These are phyloP conservation scores for Bovichtus variegatus DNA, from an alignment of 2,797 vertebrate species.

Conservation along the genomic window DNA sequence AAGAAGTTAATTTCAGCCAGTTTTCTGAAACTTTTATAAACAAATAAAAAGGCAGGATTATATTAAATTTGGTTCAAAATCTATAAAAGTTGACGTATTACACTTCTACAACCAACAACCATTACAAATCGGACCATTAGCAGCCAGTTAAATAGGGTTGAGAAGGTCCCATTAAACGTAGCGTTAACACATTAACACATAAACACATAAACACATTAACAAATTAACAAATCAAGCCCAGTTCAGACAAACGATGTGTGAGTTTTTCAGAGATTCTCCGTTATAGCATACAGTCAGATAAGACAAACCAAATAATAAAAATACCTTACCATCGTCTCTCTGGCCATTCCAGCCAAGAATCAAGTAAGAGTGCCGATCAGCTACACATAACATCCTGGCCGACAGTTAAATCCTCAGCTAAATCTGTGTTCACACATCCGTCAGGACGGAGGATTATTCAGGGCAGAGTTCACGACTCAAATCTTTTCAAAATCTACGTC, in stretches of 20 bases:
- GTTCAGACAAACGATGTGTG: background rate
- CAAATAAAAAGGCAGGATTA: background rate
- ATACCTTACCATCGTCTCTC: constrained; percentile 86
- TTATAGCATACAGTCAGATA: fast-evolving
- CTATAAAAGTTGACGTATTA: background rate
- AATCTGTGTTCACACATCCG: constrained; percentile 73
- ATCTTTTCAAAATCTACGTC: constrained; percentile 15
- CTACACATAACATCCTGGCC: constrained; percentile 41
- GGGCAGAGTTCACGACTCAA: constrained; percentile 57
- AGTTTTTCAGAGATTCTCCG: background rate
- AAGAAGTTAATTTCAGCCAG: background rate
- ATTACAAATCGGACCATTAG: background rate
- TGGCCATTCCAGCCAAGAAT: constrained; percentile 82
- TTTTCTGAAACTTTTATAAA: background rate
- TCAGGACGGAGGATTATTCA: constrained; percentile 76
- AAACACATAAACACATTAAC: background rate
- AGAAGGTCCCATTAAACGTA: background rate
- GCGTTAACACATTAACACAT: background rate
- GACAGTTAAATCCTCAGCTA: constrained; percentile 76
- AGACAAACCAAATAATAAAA: background rate
- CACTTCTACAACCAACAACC: background rate
- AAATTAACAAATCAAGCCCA: background rate
- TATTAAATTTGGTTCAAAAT: background rate
- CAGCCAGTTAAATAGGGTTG: background rate
- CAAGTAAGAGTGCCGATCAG: constrained; percentile 29